These are phyloP conservation scores for Cynoglossus semilaevis DNA, from an alignment of 2,113 vertebrate species.

Conservation along the genomic window DNA sequence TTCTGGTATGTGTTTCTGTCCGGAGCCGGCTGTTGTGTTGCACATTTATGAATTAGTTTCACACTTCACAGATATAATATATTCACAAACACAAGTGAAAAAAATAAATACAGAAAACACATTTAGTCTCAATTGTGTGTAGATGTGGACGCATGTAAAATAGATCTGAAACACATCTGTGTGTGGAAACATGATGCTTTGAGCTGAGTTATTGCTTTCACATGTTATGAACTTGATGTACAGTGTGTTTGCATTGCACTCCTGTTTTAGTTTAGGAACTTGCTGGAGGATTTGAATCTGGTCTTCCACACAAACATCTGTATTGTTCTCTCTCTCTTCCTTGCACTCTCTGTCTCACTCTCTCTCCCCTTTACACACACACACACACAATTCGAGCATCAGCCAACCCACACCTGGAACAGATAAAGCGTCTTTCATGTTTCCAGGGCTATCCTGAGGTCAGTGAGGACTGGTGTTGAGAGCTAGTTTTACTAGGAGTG, in stretches of 20 bases:
- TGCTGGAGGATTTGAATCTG: constrained; percentile 50
- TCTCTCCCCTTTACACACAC: no score
- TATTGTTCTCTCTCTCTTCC: constrained; percentile 37
- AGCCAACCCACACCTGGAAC: constrained; percentile 77
- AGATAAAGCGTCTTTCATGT: constrained; percentile 81
- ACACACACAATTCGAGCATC: constrained; percentile 46
- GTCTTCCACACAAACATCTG: constrained; percentile 59
- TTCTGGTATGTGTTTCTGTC: constrained; percentile 11
- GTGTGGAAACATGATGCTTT: constrained; percentile 26
- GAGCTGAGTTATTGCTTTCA: constrained; percentile 38
- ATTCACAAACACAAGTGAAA: background rate
- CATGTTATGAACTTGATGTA: constrained; percentile 44
- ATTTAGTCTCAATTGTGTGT: constrained; percentile 21
- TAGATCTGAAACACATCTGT: background rate
- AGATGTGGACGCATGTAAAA: background rate
- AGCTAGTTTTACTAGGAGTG: constrained; percentile 71
- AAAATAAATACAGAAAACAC: constrained; percentile 4
- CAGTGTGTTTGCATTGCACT: constrained; percentile 32
- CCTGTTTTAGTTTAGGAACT: constrained; percentile 49
- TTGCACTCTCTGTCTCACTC: constrained; percentile 11
- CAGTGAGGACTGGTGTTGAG: constrained; percentile 72
- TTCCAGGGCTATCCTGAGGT: constrained; percentile 73
- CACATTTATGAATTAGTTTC: constrained; percentile 4
- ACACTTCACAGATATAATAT: constrained; percentile 8
- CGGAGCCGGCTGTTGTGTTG: constrained; percentile 4